These are phyloP conservation scores for Astropecten irregularis DNA, from an alignment of 53 echinoderm and acorn worm species.

Conservation along the genomic window DNA sequence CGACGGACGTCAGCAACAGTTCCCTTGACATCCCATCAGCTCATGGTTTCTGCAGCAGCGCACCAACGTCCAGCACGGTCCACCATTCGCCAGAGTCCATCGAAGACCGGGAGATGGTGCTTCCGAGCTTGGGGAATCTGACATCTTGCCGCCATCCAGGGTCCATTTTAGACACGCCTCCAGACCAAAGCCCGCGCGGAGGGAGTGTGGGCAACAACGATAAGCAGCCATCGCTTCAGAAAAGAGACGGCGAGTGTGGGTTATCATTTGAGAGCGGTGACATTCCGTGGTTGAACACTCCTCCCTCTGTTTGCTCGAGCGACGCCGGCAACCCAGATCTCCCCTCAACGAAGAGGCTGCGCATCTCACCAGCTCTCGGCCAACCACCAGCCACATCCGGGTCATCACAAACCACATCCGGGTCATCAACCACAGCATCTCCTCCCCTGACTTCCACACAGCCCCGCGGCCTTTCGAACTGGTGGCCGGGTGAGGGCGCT, in stretches of 20 bases:
- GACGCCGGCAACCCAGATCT: constrained; percentile 29
- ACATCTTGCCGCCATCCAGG: background rate
- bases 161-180: constrained; percentile 24
- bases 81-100: constrained; percentile 39
- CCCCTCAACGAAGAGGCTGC: constrained; percentile 26
- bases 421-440: background rate
- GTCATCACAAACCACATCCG: constrained; percentile 8
- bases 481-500: constrained; percentile 13
- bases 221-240: background rate
- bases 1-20: background rate
- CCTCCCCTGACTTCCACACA: background rate
- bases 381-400: constrained; percentile 3
- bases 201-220: background rate
- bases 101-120: background rate
- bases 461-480: background rate
- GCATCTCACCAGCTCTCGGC: constrained; percentile 41
- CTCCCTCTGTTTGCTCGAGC: constrained; percentile 48
- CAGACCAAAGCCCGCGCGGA: background rate
- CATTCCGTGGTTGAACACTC: constrained; percentile 46
- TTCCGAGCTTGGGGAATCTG: background rate
- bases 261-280: background rate
- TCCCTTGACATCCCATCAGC: background rate
- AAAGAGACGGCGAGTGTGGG: background rate
- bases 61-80: background rate
- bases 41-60: constrained; percentile 2